A percentile compares a stretch with the other conserved stretches of the same genome.
These are phyloP conservation scores for Pseudotriccus pelzelni DNA, from an alignment of 2,797 vertebrate genomes.

Conservation along the genomic window DNA sequence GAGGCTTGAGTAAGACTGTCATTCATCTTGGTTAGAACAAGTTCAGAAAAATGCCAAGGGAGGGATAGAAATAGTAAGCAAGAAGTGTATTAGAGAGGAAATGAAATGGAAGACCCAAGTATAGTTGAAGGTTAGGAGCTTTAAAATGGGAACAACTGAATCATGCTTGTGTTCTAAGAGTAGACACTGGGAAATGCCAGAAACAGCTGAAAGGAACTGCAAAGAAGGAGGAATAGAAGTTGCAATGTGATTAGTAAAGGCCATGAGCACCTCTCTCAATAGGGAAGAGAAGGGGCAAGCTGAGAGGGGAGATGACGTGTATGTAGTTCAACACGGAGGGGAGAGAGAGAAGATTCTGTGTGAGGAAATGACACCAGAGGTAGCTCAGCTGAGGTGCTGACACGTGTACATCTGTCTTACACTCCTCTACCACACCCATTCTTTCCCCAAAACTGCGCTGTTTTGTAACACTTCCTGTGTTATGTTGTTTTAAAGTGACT, in stretches of 20 bases:
- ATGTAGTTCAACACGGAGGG: fast-evolving
- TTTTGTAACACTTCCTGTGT: neutral
- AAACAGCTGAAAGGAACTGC: neutral
- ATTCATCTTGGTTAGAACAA: slow-evolving; percentile 16
- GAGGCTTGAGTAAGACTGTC: neutral
- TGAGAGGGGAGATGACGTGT: fast-evolving
- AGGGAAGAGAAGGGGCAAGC: neutral
- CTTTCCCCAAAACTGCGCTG: neutral
- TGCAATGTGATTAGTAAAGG: neutral
- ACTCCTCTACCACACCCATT: neutral
- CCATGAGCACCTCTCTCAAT: neutral
- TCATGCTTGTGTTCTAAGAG: neutral
- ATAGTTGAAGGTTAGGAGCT: neutral
- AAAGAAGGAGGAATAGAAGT: neutral
- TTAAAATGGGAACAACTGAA: neutral
- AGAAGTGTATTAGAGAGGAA: neutral
- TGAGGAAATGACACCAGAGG: neutral
- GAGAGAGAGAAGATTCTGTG: fast-evolving
- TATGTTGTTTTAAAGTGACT: neutral
- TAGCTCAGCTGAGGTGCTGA: neutral
- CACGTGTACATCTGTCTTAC: fast-evolving
- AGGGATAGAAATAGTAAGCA: slow-evolving; percentile 7
- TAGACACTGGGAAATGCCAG: neutral
- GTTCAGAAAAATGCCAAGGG: slow-evolving; percentile 19
- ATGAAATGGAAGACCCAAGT: neutral